phyloP scores from a whole-genome alignment of 2,888 invertebrate species.

The Serrognathus titanus region DNA sequence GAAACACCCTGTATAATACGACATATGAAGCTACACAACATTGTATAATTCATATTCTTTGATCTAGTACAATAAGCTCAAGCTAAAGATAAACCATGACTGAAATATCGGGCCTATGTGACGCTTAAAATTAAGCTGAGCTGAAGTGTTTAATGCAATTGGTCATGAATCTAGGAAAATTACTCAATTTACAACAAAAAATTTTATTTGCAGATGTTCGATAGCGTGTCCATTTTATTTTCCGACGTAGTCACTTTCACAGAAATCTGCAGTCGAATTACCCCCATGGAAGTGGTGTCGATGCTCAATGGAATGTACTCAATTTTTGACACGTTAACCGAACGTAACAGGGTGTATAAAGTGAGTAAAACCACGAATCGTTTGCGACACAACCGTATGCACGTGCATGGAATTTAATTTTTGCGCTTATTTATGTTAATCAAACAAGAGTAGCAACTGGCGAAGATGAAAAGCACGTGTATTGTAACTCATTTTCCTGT shows the following conservation, averaged over 20 bases:
- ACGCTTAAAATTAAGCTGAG: too few species aligned
- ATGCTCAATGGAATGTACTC: conserved; percentile 98
- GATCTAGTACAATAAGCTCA: too few species aligned
- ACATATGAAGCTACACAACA: too few species aligned
- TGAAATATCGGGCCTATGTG: too few species aligned
- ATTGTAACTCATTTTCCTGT: not conserved
- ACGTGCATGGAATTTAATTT: not conserved
- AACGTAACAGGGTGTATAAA: conserved; percentile 91
- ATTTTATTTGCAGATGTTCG: conserved; percentile 75
- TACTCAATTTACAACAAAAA: too few species aligned
- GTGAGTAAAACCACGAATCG: conserved; percentile 51
- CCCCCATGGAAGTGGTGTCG: conserved; percentile 96
- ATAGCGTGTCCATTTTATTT: conserved; percentile 93
- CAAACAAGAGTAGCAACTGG: not conserved
- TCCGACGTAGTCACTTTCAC: conserved; percentile 98
- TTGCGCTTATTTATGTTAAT: not conserved
- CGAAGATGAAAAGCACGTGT: not conserved
- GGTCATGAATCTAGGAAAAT: too few species aligned
- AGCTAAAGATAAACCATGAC: too few species aligned
- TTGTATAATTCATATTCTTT: too few species aligned
- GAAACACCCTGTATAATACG: too few species aligned
- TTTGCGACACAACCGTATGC: not conserved
- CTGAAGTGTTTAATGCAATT: too few species aligned
- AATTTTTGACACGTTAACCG: conserved; percentile 92
- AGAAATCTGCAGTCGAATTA: conserved; percentile 92